phyloP scores from a whole-genome alignment of 35 echinoderm and acorn worm species.

The Amphiura filiformis region DNA sequence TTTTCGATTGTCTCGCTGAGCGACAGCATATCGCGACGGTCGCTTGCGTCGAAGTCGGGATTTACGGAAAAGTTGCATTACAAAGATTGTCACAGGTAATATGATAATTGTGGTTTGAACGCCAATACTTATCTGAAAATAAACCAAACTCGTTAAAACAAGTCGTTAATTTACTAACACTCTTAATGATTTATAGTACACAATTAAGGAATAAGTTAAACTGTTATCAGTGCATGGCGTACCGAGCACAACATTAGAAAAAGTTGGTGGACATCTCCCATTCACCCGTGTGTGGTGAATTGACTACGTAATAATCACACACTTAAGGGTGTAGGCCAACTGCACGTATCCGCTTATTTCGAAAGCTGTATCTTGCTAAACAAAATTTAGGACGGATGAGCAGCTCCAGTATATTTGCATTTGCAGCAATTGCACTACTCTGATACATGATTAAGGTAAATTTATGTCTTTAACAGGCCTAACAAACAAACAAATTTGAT shows the following conservation, averaged over 20 bases:
- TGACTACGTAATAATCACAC: too few relatives aligned
- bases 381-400: neutral
- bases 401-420: neutral
- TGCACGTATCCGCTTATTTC: too few relatives aligned
- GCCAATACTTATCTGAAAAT: constrained; percentile 77
- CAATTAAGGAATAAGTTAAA: neutral
- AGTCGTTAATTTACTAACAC: too few relatives aligned
- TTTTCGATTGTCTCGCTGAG: too few relatives aligned
- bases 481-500: too few relatives aligned
- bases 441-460: neutral
- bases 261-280: too few relatives aligned
- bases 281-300: too few relatives aligned
- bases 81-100: constrained; percentile 72
- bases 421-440: neutral
- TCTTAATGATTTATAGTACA: neutral
- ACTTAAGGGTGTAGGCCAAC: too few relatives aligned
- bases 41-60: constrained; percentile 70
- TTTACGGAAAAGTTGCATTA: constrained; percentile 88
- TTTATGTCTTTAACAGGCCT: neutral
- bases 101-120: constrained; percentile 88
- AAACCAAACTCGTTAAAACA: neutral
- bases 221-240: neutral
- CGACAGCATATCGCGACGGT: constrained; percentile 56
- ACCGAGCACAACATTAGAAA: neutral
- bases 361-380: too few relatives aligned